Conservation (phyloP, 2,888 invertebrate genomes). For the Epirrhoe tristata region DNA sequence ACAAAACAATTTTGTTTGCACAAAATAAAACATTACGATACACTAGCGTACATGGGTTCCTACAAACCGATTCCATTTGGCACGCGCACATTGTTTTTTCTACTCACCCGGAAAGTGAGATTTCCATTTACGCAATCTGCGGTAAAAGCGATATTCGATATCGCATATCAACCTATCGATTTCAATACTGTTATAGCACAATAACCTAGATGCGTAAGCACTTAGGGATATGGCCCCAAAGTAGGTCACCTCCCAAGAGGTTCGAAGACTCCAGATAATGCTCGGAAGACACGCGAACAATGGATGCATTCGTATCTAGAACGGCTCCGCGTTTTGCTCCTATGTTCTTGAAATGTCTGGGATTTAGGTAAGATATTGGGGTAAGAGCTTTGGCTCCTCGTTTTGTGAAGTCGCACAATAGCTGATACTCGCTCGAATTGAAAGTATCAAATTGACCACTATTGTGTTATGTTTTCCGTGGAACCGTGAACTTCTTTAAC, state of each 20-base stretch:
- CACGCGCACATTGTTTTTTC: constrained; percentile 56
- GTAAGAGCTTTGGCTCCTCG: constrained; percentile 29
- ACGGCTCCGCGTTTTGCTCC: constrained; percentile 47
- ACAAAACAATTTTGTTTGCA: constrained; percentile 21
- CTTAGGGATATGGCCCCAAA: constrained; percentile 72
- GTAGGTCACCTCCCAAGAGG: constrained; percentile 76
- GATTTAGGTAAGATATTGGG: constrained; percentile 45
- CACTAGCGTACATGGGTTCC: constrained; percentile 30
- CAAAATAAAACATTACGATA: constrained; percentile 27
- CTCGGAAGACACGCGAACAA: constrained; percentile 70
- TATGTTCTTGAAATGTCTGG: constrained; percentile 45
- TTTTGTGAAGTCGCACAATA: constrained; percentile 23
- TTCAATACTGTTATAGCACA: constrained; percentile 65
- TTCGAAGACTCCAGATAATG: constrained; percentile 66
- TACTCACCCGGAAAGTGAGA: constrained; percentile 56
- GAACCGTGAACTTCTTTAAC: too few species aligned
- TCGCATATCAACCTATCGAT: constrained; percentile 62
- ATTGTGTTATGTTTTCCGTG: neutral
- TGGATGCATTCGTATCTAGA: constrained; percentile 60
- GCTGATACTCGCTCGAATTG: constrained; percentile 5
- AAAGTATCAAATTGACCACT: constrained; percentile 13
- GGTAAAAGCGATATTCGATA: constrained; percentile 69
- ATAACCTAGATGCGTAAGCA: constrained; percentile 79
- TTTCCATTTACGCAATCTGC: constrained; percentile 70
- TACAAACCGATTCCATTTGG: constrained; percentile 51